Conservation (phyloP, 2,888 invertebrate genomes). For the Metellina segmentata region DNA sequence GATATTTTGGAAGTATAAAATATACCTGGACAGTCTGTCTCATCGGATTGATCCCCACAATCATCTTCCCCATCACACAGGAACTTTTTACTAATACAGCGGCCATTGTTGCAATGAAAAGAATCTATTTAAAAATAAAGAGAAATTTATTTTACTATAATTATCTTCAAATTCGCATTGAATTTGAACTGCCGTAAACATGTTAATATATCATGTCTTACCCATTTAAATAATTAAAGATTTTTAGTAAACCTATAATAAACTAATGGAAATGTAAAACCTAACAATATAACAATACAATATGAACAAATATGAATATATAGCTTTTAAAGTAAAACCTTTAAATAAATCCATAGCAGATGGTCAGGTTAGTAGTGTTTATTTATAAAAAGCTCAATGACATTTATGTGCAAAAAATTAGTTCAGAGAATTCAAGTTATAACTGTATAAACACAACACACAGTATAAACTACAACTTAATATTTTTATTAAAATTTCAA, state of each 20-base stretch:
- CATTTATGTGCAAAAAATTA: too few relatives aligned
- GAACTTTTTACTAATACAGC: conserved; percentile 94
- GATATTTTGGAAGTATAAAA: too few relatives aligned
- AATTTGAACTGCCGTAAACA: background rate
- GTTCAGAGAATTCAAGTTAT: too few relatives aligned
- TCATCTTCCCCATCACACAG: conserved; percentile 93
- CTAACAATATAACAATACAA: background rate
- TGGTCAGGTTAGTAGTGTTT: too few relatives aligned
- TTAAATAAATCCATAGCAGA: too few relatives aligned
- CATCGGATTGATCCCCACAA: conserved; percentile 95
- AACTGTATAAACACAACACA: too few relatives aligned
- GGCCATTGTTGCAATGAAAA: conserved; percentile 95
- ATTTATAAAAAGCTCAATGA: too few relatives aligned
- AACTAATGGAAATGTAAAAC: background rate
- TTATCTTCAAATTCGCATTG: background rate
- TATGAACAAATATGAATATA: too few relatives aligned
- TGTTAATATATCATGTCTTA: background rate
- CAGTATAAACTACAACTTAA: too few relatives aligned
- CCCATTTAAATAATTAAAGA: background rate
- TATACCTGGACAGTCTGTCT: conserved; percentile 89
- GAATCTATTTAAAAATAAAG: conserved; percentile 84
- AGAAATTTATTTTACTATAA: background rate
- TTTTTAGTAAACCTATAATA: background rate
- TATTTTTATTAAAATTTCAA: too few relatives aligned
- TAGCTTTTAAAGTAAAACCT: too few relatives aligned